Percentiles rank a stretch among this genome's conserved stretches.
Evolutionary conservation across 2,797 vertebrate species (phyloP).

Genomic region (Myotis planiceps): DNA sequence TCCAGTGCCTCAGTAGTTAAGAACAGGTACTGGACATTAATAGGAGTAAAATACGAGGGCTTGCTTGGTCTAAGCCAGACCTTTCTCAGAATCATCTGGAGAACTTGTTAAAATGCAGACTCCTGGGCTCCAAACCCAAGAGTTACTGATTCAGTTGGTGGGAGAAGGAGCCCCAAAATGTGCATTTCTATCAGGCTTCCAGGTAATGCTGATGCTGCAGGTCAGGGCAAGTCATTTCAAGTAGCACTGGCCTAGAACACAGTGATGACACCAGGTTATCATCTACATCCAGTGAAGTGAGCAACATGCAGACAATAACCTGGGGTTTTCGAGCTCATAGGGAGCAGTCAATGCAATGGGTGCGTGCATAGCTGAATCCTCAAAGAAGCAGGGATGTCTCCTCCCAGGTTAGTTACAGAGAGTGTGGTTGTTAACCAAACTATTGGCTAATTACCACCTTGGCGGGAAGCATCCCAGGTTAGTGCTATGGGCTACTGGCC

Average conservation of each 20-base stretch:
- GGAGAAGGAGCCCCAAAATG: not conserved
- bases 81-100: not conserved
- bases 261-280: rapidly evolving
- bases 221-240: not conserved
- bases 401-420: not conserved
- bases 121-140: not conserved
- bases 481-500: not conserved
- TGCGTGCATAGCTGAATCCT: not conserved
- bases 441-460: not conserved
- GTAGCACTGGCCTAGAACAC: not conserved
- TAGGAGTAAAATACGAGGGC: not conserved
- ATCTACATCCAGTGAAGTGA: rapidly evolving
- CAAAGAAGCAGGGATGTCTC: not conserved
- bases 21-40: not conserved
- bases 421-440: not conserved
- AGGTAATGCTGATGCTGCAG: not conserved
- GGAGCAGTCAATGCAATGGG: not conserved
- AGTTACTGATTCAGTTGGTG: not conserved
- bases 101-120: not conserved
- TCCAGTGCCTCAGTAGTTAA: not conserved
- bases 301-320: not conserved
- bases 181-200: not conserved
- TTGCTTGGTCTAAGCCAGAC: not conserved
- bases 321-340: not conserved
- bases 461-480: not conserved